Evolutionary conservation across 2,888 invertebrate species (phyloP), one percentile per base, ranked within the genome.

Genomic region (Gerosis bhagava): DNA sequence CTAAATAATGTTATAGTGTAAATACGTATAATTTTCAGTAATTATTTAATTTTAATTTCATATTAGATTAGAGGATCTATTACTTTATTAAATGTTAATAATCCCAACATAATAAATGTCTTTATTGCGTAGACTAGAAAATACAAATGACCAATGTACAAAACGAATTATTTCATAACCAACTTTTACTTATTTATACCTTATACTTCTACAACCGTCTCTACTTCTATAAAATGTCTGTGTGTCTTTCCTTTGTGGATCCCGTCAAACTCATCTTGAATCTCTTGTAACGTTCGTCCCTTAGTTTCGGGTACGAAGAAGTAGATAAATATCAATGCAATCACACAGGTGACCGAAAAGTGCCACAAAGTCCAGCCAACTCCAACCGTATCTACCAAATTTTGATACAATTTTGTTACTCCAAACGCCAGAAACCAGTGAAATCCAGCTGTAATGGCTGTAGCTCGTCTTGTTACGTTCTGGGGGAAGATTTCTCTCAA

Each of bases 361-460:
- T 93, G 75, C 81, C 91, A 92, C 54, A 95, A 92, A 0, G 93
- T 91, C 70, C 91, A 91, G 1, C 92, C 92, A 8, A 89, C 77
- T n/a, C 91, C 90, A 0, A 93, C 79, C 31, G 69, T 56, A 3
- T 76, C 76, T 0, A 88, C 76, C 57, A 95, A 75, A 48, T 92
- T 91, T 54, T 92, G 90, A 36, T 94, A 94, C 13, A 91, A 65
- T 50, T 91, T 91, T 0, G 93, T 92, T 1, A 92, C 92, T 1
- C 82, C 73, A 61, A 94, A 94, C 0, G 93, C 93, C n/a, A 92
- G 71, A 8, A 90, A 78, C 94, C 94, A 94, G 60, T 93, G 94
- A 40, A 92, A 86, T 7, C 92, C 90, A 2, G 92, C 92, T 0
- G 93, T 91, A n/a, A 94, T 79, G 0, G 93, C 92, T 17, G 93